Base-by-base conservation (phyloP, 2,888 invertebrate genomes). In the Oscheius onirici region DNA sequence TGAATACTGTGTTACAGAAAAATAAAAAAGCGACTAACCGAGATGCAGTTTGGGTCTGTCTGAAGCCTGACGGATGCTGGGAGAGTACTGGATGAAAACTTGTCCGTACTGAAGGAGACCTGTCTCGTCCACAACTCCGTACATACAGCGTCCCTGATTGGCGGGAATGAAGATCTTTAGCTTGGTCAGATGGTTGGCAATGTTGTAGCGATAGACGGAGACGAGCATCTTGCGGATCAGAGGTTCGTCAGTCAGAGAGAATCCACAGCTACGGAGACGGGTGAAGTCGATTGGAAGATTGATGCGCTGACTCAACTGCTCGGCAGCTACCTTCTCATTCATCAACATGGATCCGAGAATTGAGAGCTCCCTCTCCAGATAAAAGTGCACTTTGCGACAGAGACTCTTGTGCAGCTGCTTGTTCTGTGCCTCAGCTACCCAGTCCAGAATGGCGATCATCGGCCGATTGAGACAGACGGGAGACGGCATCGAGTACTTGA, bases 111-210 rank as follows among this genome's bases (percentile, higher is more conserved):
- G 81, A 15, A 88, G 80, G 6, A 75, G 70, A 2, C 86, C 86
- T 3, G 84, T 82, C 69, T 87, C 88, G 70, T 88, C 88, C 26
- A 88, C 76, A 5, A 88, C 85, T 13, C 88, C 88, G 65, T 85
- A 87, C 82, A 88, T 84, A 17, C 85, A 86, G 40, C 88, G 83
- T 0, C 88, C 88, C 61, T 76, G 67, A 40, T 69, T 55, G 2
- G 75, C 66, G 1, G 87, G 86, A 5, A 88, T 61, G 61, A 79
- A 79, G 44, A 79, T 77, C 54, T 79, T 79, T 22, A 76, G 73
- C 61, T 83, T 83, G 10, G 76, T 73, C 40, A 83, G 75, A 69
- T 84, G 80, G 65, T 81, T 76, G 43, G 76, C 70, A 70, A 84
- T 78, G 46, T 78, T 78, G 73, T 82, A 82, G 41, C 79, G 73